These are phyloP conservation scores for Terrapene triunguis DNA, from an alignment of 2,113 vertebrate genomes.

Conservation along the genomic window DNA sequence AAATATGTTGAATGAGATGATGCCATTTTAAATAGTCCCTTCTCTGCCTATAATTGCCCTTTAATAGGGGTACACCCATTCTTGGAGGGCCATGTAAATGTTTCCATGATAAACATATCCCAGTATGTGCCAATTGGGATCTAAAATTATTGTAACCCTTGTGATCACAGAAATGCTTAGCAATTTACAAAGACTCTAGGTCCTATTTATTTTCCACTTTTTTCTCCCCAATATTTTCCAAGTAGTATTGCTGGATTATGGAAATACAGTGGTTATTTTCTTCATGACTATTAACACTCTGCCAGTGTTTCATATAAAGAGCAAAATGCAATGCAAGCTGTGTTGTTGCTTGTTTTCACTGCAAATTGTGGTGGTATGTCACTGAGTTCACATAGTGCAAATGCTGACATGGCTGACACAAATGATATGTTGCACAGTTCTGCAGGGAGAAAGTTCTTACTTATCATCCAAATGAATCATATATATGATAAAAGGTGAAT, in stretches of 20 bases:
- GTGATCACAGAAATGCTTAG: not conserved
- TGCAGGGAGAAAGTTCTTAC: not conserved
- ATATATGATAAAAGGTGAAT: not conserved
- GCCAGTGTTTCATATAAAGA: not conserved
- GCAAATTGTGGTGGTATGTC: not conserved
- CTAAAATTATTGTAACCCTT: not conserved
- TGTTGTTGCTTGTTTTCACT: not conserved
- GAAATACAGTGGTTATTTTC: not conserved
- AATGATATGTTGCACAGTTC: not conserved
- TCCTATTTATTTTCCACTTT: not conserved
- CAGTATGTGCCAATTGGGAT: not conserved
- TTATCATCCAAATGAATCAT: not conserved
- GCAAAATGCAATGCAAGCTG: not conserved
- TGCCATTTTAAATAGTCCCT: slow-evolving; percentile 5
- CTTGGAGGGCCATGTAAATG: not conserved
- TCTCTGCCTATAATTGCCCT: not conserved
- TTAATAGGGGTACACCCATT: not conserved
- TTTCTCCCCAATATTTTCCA: not conserved
- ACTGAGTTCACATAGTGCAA: not conserved
- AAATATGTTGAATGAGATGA: not conserved
- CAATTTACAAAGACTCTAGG: not conserved
- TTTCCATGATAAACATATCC: not conserved
- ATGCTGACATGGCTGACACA: not conserved
- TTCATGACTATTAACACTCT: not conserved
- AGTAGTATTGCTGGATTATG: not conserved